Percentiles rank a stretch among this genome's conserved stretches.
These are phyloP conservation scores for Xiphophorus hellerii DNA, from an alignment of 2,113 vertebrate species.

Conservation along the genomic window DNA sequence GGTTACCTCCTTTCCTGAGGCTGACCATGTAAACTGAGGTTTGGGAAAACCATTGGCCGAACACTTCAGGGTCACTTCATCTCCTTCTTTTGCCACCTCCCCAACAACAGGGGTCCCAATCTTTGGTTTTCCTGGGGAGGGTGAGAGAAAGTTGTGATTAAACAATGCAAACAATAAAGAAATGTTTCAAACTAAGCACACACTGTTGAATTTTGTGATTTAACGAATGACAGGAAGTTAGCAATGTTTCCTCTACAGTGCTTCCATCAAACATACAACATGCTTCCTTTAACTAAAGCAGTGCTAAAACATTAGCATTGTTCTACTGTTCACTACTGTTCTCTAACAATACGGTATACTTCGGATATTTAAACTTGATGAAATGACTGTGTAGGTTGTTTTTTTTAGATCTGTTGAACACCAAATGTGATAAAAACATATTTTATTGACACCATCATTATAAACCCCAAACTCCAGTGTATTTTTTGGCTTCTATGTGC, in stretches of 20 bases:
- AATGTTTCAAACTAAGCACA: background rate
- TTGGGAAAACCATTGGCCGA: conserved; percentile 41
- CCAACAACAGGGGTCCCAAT: conserved; percentile 37
- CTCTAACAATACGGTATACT: too few relatives aligned
- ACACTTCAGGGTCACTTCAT: conserved; percentile 68
- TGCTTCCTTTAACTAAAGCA: conserved; percentile 41
- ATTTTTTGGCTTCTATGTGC: too few relatives aligned
- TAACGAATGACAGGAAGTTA: conserved; percentile 16
- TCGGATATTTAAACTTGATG: too few relatives aligned
- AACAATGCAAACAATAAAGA: conserved; percentile 8
- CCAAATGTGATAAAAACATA: too few relatives aligned
- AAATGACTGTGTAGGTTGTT: too few relatives aligned
- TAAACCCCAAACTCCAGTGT: too few relatives aligned
- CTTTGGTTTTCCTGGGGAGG: conserved; percentile 63
- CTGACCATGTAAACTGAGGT: conserved; percentile 74
- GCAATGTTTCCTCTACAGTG: conserved; percentile 3
- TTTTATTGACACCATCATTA: too few relatives aligned
- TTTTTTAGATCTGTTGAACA: too few relatives aligned
- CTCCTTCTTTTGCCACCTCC: conserved; percentile 66
- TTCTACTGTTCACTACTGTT: too few relatives aligned
- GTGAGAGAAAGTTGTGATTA: background rate
- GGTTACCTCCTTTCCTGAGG: conserved; percentile 66
- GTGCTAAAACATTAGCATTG: conserved; percentile 1
- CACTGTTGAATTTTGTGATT: background rate
- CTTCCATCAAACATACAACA: conserved; percentile 1